These are phyloP conservation scores for Pogonophryne albipinna DNA, from an alignment of 2,797 vertebrate genomes.

Conservation along the genomic window DNA sequence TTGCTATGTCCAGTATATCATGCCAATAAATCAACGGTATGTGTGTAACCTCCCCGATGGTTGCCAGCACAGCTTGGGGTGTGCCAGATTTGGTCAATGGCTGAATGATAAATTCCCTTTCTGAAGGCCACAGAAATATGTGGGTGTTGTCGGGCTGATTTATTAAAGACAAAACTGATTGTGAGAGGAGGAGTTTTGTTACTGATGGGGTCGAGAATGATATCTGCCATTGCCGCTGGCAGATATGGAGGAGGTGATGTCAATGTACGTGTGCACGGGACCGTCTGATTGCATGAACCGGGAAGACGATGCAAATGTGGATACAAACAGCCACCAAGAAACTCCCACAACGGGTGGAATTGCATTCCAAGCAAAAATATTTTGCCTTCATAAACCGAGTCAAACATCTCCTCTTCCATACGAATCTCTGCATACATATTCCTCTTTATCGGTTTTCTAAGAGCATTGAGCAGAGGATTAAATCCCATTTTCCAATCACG, in stretches of 20 bases:
- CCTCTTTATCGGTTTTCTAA: conserved; percentile 45
- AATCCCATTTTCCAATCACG: conserved; percentile 22
- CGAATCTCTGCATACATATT: conserved; percentile 55
- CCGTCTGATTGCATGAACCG: conserved; percentile 56
- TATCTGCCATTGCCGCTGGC: conserved; percentile 61
- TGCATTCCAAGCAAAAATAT: conserved; percentile 46
- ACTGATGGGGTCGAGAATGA: conserved; percentile 71
- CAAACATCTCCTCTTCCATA: conserved; percentile 53
- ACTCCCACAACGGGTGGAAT: conserved; percentile 37
- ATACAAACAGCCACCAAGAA: conserved; percentile 30
- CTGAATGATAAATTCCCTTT: conserved; percentile 75
- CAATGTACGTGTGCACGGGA: conserved; percentile 54
- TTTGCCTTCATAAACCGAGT: conserved; percentile 46
- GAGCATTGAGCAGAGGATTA: conserved; percentile 21
- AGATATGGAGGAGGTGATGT: conserved; percentile 65
- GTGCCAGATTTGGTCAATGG: conserved; percentile 77
- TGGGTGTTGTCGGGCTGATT: conserved; percentile 69
- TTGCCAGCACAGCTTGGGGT: conserved; percentile 64
- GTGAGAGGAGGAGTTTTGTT: conserved; percentile 68
- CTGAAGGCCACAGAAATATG: conserved; percentile 75
- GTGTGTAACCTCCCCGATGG: conserved; percentile 65
- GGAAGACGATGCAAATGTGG: conserved; percentile 60
- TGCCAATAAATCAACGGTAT: conserved; percentile 79
- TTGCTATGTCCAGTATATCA: conserved; percentile 77
- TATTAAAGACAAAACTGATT: conserved; percentile 76